A percentile compares a stretch with the other conserved stretches of the same genome.
Conservation (phyloP, 2,888 invertebrate genomes). For the Tethea ocularis region DNA sequence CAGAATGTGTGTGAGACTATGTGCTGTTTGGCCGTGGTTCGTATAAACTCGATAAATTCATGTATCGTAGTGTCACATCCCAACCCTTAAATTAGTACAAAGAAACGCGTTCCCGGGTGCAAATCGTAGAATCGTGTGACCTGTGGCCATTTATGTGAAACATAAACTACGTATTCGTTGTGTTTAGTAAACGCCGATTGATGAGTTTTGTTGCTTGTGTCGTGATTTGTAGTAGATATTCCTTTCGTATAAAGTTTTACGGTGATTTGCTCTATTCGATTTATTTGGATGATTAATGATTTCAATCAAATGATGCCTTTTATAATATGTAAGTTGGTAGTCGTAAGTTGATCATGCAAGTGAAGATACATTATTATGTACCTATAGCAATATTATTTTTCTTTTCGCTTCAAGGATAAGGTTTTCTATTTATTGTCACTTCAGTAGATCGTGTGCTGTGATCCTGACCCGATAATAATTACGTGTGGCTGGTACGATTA, state of each 20-base stretch:
- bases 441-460: slow-evolving; percentile 51
- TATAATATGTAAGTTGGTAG: slow-evolving; percentile 81
- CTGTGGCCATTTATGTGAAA: slow-evolving; percentile 59
- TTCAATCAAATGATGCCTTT: slow-evolving; percentile 78
- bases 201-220: slow-evolving; percentile 69
- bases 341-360: slow-evolving; percentile 64
- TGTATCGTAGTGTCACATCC: slow-evolving; percentile 53
- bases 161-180: slow-evolving; percentile 44
- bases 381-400: slow-evolving; percentile 62
- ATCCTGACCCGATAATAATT: slow-evolving; percentile 47
- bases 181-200: slow-evolving; percentile 64
- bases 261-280: slow-evolving; percentile 70
- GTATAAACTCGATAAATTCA: slow-evolving; percentile 25
- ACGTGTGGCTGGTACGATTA: slow-evolving; percentile 41
- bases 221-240: slow-evolving; percentile 68
- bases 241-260: slow-evolving; percentile 56
- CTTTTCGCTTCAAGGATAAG: slow-evolving; percentile 60
- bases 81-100: slow-evolving; percentile 73
- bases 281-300: slow-evolving; percentile 63
- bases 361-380: slow-evolving; percentile 65
- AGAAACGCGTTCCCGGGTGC: slow-evolving; percentile 62
- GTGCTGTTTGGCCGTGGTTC: slow-evolving; percentile 2
- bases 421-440: slow-evolving; percentile 58
- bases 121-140: slow-evolving; percentile 58
- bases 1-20: slow-evolving; percentile 9